phyloP scores from a whole-genome alignment of 2,888 invertebrate species.

The Malachius bipustulatus region DNA sequence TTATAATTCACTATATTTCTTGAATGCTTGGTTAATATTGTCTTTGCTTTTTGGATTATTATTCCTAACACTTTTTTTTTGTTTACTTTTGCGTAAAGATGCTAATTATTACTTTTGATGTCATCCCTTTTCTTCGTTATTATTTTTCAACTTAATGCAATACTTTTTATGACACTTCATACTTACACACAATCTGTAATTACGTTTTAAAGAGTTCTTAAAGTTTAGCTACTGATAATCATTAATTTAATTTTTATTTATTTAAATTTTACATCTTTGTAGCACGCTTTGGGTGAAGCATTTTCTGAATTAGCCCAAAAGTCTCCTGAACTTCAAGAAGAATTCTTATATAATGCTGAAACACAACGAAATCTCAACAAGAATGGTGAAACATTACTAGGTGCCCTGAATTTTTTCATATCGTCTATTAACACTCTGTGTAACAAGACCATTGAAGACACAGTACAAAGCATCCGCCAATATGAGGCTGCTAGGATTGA shows the following conservation, averaged over 20 bases:
- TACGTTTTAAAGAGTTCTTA: too few species aligned
- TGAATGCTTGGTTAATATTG: too few species aligned
- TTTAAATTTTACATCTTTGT: constrained; percentile 24
- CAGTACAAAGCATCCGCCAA: constrained; percentile 61
- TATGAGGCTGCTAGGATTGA: constrained; percentile 78
- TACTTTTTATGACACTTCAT: too few species aligned
- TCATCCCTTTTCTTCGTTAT: too few species aligned
- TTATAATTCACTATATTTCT: too few species aligned
- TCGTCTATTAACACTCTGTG: constrained; percentile 91
- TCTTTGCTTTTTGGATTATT: too few species aligned
- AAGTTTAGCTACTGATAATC: constrained; percentile 1
- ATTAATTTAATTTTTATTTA: constrained; percentile 1
- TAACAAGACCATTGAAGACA: constrained; percentile 97
- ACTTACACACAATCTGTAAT: too few species aligned
- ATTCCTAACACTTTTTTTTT: too few species aligned
- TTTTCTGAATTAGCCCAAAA: constrained; percentile 94
- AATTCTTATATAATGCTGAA: constrained; percentile 91
- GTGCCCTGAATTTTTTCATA: constrained; percentile 92
- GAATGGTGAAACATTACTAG: constrained; percentile 86
- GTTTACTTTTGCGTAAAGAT: too few species aligned
- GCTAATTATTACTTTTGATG: too few species aligned
- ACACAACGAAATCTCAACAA: constrained; percentile 86
- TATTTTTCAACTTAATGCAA: too few species aligned
- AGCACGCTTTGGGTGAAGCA: constrained; percentile 82
- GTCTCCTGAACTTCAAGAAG: constrained; percentile 88